Evolutionary conservation across 2,113 vertebrate genomes (phyloP).

Genomic region (Recurvirostra avosetta): DNA sequence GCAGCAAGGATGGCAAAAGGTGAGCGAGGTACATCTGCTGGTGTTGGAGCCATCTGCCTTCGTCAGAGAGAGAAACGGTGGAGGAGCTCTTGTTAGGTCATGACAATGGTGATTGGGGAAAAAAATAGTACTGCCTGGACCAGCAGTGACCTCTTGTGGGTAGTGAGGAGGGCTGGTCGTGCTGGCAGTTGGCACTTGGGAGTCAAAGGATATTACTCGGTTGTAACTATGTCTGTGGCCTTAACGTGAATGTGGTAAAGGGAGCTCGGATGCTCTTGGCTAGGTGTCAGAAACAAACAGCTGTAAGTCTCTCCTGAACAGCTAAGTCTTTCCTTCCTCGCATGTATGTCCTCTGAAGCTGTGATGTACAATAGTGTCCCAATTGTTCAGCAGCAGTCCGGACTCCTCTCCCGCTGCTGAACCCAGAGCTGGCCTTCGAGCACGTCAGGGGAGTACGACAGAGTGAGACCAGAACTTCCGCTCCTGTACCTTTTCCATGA

Average conservation of each 20-base stretch:
- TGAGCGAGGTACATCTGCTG: neutral
- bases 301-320: neutral
- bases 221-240: neutral
- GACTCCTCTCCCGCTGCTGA: neutral
- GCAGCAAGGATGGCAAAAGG: neutral
- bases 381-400: neutral
- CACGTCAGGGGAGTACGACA: accelerated
- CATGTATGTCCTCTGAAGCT: accelerated
- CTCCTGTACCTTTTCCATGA: accelerated
- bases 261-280: accelerated
- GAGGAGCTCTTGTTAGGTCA: neutral
- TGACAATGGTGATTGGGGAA: neutral
- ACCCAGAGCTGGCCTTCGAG: neutral
- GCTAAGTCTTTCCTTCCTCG: neutral
- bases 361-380: neutral
- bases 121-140: neutral
- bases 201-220: accelerated
- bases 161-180: neutral
- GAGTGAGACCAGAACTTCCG: neutral
- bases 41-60: neutral
- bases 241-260: accelerated
- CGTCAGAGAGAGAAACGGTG: accelerated
- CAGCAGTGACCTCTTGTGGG: constrained; percentile 48
- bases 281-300: accelerated
- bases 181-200: neutral